Conservation (phyloP, 53 echinoderm and acorn worm genomes). For the Henricia sp. region DNA sequence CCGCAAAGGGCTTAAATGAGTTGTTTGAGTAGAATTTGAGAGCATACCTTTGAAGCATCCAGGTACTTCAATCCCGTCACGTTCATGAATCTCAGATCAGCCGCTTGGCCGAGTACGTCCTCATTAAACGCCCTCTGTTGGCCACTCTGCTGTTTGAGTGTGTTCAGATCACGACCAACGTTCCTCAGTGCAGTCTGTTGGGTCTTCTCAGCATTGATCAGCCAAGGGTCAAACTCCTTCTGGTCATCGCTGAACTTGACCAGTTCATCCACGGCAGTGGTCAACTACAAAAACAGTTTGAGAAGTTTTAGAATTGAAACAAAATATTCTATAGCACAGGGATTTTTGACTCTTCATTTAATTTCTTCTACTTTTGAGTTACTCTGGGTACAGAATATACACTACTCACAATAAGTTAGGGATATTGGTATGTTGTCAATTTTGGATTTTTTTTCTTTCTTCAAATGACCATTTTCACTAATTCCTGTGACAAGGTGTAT, state of each 20-base stretch:
- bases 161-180: constrained; percentile 73
- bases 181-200: constrained; percentile 67
- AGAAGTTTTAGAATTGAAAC: too few species aligned
- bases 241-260: constrained; percentile 81
- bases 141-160: constrained; percentile 74
- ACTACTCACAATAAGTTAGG: too few species aligned
- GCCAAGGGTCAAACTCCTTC: constrained; percentile 82
- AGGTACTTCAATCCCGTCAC: constrained; percentile 90
- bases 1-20: too few species aligned
- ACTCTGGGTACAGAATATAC: too few species aligned
- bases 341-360: too few species aligned
- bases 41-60: constrained; percentile 84
- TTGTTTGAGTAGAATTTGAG: too few species aligned
- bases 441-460: too few species aligned
- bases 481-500: too few species aligned
- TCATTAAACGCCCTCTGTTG: constrained; percentile 83
- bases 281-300: constrained; percentile 39
- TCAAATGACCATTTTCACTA: too few species aligned
- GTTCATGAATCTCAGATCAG: constrained; percentile 89
- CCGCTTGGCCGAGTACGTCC: constrained; percentile 81
- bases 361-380: too few species aligned
- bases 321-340: too few species aligned
- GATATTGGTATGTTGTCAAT: too few species aligned
- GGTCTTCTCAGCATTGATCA: constrained; percentile 74
- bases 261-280: constrained; percentile 75